Base-by-base conservation (phyloP, 2,888 invertebrate species). In the Acronicta alni region DNA sequence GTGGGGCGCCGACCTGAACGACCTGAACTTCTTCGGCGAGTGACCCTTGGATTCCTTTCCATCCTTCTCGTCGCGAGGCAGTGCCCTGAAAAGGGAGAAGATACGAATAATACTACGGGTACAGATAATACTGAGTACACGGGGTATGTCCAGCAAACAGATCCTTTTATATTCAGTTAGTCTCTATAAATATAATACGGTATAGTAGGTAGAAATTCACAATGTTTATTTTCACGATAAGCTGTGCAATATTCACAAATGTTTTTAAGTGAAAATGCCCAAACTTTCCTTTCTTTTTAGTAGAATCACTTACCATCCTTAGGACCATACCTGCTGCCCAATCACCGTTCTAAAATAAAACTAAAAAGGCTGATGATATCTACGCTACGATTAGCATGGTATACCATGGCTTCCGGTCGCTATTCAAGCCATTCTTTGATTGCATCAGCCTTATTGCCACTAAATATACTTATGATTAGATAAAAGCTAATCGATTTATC, bases 61-160 rank as follows among this genome's bases (percentile, higher is more conserved):
- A 73, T 97, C 97, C 84, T 98, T 98, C 84, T 98, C 98, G 85
- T 97, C 98, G 82, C 97, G 97, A 63, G 97, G 96, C 71, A 97
- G 96, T 52, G 96, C 96, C 94, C 97, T 97, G 89, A 3, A 64
- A 71, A n/a, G 58, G 30, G 37, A 68, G 37, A 17, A 38, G 9
- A 3, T 41, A 6, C 1, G 1, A n/a, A 10, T 45, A 32, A 54
- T 14, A 44, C 4, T 44, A 35, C 7, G n/a, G n/a, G 35, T 35
- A 35, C 0, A 12, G 12, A 30, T 30, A 30, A 12, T 12, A 30
- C 2, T 4, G 12, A 30, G 3, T 30, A 30, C 12, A 30, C 5
- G 12, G 30, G 12, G 30, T 30, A 12, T 10, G 30, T 9, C 12
- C 3, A 12, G 9, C 12, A 30, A 30, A 30, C 2, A 30, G 12